These are phyloP conservation scores for Rhadina sibilatrix DNA, from an alignment of 2,113 vertebrate species.

Conservation along the genomic window DNA sequence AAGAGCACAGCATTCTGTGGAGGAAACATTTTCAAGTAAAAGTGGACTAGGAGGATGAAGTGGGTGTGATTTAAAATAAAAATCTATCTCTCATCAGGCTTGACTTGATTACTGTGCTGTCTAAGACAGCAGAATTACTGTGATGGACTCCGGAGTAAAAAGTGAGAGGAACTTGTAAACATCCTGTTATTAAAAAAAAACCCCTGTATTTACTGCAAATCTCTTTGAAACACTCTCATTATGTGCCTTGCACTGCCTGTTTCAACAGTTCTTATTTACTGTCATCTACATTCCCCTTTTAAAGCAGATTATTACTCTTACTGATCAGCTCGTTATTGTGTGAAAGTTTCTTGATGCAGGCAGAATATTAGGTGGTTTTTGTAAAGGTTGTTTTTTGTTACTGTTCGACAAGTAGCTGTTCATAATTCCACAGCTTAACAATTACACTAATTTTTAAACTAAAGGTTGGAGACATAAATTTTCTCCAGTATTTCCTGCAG, in stretches of 20 bases:
- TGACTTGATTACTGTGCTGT: neutral
- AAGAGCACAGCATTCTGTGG: neutral
- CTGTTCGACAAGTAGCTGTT: constrained; percentile 22
- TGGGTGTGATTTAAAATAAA: neutral
- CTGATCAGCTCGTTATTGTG: neutral
- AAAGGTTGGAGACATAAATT: constrained; percentile 67
- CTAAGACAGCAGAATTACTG: neutral
- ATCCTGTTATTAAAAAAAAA: neutral
- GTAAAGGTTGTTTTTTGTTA: constrained; percentile 45
- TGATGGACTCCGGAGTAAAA: neutral
- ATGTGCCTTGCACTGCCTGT: neutral
- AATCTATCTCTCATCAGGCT: neutral
- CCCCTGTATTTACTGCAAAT: neutral
- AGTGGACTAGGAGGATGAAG: neutral
- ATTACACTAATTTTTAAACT: constrained; percentile 63
- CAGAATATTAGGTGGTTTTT: constrained; percentile 3
- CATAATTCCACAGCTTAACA: constrained; percentile 51
- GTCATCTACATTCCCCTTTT: constrained; percentile 5
- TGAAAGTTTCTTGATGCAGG: neutral
- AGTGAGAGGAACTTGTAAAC: neutral
- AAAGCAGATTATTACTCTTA: constrained; percentile 23
- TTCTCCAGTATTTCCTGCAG: constrained; percentile 36
- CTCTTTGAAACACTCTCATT: neutral
- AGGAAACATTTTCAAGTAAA: neutral
- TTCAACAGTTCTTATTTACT: neutral